Conservation (phyloP, 2,797 vertebrate genomes). For the Lagocephalus sceleratus region DNA sequence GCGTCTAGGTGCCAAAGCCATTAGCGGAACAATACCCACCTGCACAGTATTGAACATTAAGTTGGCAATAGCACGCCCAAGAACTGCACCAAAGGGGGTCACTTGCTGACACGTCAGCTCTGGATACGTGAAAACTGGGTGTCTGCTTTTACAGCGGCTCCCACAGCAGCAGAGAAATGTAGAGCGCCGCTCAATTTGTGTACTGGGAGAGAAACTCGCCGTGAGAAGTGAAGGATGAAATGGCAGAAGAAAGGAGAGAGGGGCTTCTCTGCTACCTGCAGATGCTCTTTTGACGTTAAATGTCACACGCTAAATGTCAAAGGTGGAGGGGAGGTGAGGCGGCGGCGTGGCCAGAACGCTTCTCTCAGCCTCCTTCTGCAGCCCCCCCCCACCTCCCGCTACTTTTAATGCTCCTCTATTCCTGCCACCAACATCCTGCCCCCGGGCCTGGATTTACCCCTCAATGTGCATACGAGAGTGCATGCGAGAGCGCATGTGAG, state of each 20-base stretch:
- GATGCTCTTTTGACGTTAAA: slow-evolving; percentile 59
- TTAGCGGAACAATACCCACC: slow-evolving; percentile 46
- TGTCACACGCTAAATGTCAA: slow-evolving; percentile 66
- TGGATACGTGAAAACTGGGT: slow-evolving; percentile 14
- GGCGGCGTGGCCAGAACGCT: slow-evolving; percentile 9
- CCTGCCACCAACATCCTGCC: slow-evolving; percentile 68
- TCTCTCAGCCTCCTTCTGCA: slow-evolving; percentile 13
- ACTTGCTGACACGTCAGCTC: slow-evolving; percentile 34
- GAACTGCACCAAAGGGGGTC: slow-evolving; percentile 44
- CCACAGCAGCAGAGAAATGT: slow-evolving; percentile 39
- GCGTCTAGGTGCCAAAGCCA: slow-evolving; percentile 30
- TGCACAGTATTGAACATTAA: slow-evolving; percentile 43
- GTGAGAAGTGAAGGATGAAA: slow-evolving; percentile 39
- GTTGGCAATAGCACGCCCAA: slow-evolving; percentile 35
- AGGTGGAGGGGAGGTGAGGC: slow-evolving; percentile 53
- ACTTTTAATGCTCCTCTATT: slow-evolving; percentile 38
- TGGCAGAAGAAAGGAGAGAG: slow-evolving; percentile 22
- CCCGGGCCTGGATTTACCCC: slow-evolving; percentile 62
- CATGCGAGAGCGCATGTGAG: slow-evolving; percentile 8
- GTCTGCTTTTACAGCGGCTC: slow-evolving; percentile 33
- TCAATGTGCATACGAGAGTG: slow-evolving; percentile 48
- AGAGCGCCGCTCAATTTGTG: slow-evolving; percentile 66
- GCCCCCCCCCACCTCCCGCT: slow-evolving; percentile 19
- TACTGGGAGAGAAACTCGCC: slow-evolving; percentile 42
- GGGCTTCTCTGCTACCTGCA: slow-evolving; percentile 36